A percentile compares a stretch with the other conserved stretches of the same genome.
phyloP scores from a whole-genome alignment of 2,113 vertebrate species.

The Macrotis lagotis region DNA sequence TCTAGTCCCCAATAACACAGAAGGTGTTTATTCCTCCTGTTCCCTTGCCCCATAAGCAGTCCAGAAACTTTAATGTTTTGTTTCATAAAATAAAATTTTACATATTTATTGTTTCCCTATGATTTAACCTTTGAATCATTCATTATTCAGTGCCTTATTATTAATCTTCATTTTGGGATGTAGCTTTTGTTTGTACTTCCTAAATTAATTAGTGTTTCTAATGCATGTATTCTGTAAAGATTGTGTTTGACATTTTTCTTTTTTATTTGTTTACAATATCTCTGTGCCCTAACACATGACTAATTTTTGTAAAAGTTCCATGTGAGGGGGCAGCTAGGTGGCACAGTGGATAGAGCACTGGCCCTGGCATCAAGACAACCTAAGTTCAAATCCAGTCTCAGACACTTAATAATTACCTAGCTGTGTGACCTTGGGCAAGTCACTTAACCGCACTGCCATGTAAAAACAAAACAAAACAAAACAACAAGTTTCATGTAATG shows the following conservation, averaged over 20 bases:
- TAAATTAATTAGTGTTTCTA: background rate
- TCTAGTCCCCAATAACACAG: background rate
- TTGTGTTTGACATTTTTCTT: background rate
- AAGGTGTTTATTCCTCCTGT: background rate
- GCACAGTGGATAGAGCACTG: too few species aligned
- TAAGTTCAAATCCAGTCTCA: too few species aligned
- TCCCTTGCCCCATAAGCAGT: background rate
- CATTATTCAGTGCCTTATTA: background rate
- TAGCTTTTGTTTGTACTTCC: background rate
- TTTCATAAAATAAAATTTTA: background rate
- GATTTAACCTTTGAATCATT: background rate
- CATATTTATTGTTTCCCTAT: background rate
- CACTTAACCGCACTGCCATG: too few species aligned
- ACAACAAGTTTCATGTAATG: background rate
- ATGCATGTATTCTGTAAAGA: background rate
- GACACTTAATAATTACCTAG: too few species aligned
- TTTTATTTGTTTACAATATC: background rate
- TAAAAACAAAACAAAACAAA: too few species aligned
- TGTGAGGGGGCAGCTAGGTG: too few species aligned
- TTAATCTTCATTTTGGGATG: background rate
- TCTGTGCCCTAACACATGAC: background rate
- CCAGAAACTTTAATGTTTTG: background rate
- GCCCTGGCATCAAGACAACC: too few species aligned
- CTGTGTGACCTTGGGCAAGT: too few species aligned
- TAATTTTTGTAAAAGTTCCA: background rate